Evolutionary conservation across 1,140 invertebrate genomes (phyloP), one percentile per base, ranked within the genome.

Genomic region (Papilio xuthus): DNA sequence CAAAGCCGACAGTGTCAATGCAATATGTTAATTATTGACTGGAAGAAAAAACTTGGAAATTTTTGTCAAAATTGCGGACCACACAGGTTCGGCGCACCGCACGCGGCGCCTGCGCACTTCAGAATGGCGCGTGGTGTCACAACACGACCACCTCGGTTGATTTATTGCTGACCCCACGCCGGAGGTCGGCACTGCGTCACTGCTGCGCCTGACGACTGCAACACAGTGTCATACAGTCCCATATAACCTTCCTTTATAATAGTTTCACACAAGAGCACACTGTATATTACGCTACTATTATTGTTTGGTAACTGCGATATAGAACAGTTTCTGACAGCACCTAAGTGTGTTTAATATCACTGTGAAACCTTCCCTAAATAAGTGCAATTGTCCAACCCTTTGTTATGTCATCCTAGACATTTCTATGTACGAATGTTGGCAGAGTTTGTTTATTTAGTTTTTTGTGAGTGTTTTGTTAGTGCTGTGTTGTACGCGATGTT

Each of bases 71-170:
- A 82, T 82, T 82, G 80, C 47, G 71, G 84, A 82, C 84, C 84
- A 86, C 84, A 86, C 84, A 84, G 67, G 75, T n/a, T 37, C 79
- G 83, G 63, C 71, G 44, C 82, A 63, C 79, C 81, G 73, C 77
- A 53, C 79, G 44, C 82, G 53, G 78, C 81, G 73, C 77, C 76
- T 81, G 75, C 71, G 75, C 78, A 42, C 70, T 74, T 78, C 79
- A 82, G 84, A 71, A 81, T 82, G 80, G 75, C 71, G 78, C 74
- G 74, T 26, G 9, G 53, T 76, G 74, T 76, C 74, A 67, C 28
- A 76, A 76, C 74, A 76, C 15, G 74, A 75, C 47, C 74, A 44
- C 74, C 12, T n/a, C 26, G n/a, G 60, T 79, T 79, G 78, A 79
- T 79, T 79, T 79, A 79, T 79, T 56, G 37, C 50, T 67, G 78